Evolutionary conservation across 2,113 vertebrate species (phyloP).

Genomic region (Bos indicus): DNA sequence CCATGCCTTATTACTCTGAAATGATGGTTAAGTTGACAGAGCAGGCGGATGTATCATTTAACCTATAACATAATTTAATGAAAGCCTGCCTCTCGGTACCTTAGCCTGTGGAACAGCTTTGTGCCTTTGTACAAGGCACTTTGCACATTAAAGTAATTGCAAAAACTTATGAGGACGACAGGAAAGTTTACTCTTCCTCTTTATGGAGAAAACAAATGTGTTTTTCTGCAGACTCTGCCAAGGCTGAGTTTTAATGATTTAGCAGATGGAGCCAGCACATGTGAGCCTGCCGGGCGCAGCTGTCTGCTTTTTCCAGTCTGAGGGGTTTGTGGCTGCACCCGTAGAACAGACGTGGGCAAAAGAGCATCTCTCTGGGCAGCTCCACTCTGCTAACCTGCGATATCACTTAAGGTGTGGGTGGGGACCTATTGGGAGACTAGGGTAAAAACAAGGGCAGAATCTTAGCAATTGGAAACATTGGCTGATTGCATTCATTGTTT

Average conservation of each 20-base stretch:
- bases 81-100: not conserved
- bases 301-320: conserved; percentile 83
- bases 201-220: conserved; percentile 80
- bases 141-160: conserved; percentile 60
- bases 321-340: conserved; percentile 77
- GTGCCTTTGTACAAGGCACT: not conserved
- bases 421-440: conserved; percentile 45
- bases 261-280: conserved; percentile 82
- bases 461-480: conserved; percentile 55
- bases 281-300: conserved; percentile 81
- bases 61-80: not conserved
- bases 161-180: conserved; percentile 56
- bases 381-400: conserved; percentile 65
- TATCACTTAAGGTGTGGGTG: conserved; percentile 46
- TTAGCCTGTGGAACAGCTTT: not conserved
- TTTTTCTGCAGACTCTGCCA: conserved; percentile 79
- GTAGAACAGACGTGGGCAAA: conserved; percentile 70
- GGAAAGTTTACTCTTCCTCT: conserved; percentile 78
- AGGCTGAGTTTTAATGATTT: conserved; percentile 78
- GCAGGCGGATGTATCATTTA: not conserved
- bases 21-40: not conserved
- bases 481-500: not conserved
- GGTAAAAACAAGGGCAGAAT: conserved; percentile 69
- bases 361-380: conserved; percentile 71
- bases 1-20: not conserved